phyloP scores from a whole-genome alignment of 2,888 invertebrate species.

The Myathropa florea region DNA sequence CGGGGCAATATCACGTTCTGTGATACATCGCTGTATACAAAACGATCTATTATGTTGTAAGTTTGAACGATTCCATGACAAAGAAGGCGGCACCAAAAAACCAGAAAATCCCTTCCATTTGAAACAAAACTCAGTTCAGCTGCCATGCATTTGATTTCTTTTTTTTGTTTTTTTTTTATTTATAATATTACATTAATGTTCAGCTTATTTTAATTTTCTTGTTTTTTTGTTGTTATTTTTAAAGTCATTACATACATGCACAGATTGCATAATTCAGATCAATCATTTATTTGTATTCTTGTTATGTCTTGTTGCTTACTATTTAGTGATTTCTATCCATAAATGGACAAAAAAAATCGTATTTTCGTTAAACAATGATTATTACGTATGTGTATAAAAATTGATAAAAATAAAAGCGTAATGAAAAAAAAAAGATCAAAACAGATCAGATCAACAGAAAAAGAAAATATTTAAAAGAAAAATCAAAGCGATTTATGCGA shows the following conservation, averaged over 20 bases:
- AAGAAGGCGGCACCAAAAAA: too few species aligned
- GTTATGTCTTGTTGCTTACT: conserved; percentile 23
- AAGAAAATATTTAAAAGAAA: conserved; percentile 3
- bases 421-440: conserved; percentile 20
- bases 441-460: conserved; percentile 12
- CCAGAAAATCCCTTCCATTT: background rate
- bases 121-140: background rate
- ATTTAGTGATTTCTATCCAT: conserved; percentile 54
- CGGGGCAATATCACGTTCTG: too few species aligned
- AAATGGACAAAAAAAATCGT: conserved; percentile 27
- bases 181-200: conserved; percentile 56
- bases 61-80: too few species aligned
- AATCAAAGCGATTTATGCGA: background rate
- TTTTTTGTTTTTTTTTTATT: conserved; percentile 48
- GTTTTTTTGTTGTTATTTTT: conserved; percentile 19
- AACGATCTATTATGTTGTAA: too few species aligned
- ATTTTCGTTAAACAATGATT: conserved; percentile 7
- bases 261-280: conserved; percentile 45
- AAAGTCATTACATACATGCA: conserved; percentile 57
- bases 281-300: conserved; percentile 11
- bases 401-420: conserved; percentile 21
- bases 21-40: too few species aligned
- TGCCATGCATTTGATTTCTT: conserved; percentile 50
- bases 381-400: conserved; percentile 54
- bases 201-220: conserved; percentile 45